These are phyloP conservation scores for Physeter macrocephalus DNA, from an alignment of 2,113 vertebrate species.

Conservation along the genomic window DNA sequence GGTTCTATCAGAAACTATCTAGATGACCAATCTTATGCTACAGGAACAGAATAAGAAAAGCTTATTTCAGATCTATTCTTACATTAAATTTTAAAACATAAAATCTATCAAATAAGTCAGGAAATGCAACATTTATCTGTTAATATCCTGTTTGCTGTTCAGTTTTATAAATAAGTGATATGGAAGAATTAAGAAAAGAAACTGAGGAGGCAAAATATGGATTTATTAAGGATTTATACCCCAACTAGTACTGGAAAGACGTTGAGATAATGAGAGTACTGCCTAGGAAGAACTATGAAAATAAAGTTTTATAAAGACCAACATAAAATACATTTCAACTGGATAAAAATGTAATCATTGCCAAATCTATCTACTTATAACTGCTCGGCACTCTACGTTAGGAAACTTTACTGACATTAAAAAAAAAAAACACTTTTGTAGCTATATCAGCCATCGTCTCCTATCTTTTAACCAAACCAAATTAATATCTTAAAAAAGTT, in stretches of 20 bases:
- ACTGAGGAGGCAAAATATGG: neutral
- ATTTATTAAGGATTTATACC: neutral
- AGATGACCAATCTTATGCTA: neutral
- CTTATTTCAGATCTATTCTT: neutral
- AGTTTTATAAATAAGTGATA: conserved; percentile 16
- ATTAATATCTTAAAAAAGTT: neutral
- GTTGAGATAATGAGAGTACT: neutral
- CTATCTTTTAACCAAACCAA: neutral
- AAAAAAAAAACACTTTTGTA: neutral
- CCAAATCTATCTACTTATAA: neutral
- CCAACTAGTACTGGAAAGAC: neutral
- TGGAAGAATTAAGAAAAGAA: neutral
- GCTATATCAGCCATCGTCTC: neutral
- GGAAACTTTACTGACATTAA: neutral
- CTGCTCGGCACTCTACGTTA: neutral
- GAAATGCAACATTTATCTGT: neutral
- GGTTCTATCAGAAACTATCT: neutral
- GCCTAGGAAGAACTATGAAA: neutral
- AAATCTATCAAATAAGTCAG: neutral
- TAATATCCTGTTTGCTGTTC: neutral
- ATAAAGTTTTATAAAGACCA: neutral
- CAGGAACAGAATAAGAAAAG: neutral
- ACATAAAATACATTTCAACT: conserved; percentile 9
- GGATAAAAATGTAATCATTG: neutral
- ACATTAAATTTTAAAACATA: neutral